These are phyloP conservation scores for Pseudochirops cupreus DNA, from an alignment of 2,797 vertebrate genomes.

Conservation along the genomic window DNA sequence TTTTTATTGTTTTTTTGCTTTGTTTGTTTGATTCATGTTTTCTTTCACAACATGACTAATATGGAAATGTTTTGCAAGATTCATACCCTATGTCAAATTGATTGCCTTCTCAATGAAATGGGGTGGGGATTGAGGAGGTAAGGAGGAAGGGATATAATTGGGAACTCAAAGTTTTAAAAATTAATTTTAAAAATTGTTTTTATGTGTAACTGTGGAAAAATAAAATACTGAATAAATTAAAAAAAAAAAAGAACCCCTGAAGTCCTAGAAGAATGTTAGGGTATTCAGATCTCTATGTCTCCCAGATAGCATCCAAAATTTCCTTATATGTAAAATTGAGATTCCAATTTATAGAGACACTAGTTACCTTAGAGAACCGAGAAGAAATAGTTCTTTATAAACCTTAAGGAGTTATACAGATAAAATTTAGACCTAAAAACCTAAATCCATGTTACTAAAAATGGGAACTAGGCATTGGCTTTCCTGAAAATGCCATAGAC, in stretches of 20 bases:
- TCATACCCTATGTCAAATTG: no score
- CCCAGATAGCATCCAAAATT: background rate
- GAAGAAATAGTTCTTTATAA: background rate
- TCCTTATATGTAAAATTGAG: background rate
- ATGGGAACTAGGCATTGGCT: background rate
- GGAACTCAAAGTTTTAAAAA: no score
- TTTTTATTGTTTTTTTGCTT: no score
- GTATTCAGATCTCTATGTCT: background rate
- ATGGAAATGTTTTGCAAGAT: no score
- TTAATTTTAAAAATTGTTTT: no score
- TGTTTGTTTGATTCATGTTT: no score
- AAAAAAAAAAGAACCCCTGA: background rate
- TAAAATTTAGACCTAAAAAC: background rate
- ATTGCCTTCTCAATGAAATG: no score
- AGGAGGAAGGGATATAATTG: no score
- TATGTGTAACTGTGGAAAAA: no score
- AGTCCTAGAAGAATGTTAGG: background rate
- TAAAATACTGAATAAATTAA: no score
- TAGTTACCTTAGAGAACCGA: background rate
- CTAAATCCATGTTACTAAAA: background rate
- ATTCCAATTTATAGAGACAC: background rate
- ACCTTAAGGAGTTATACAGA: background rate
- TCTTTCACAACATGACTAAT: no score
- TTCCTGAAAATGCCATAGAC: background rate
- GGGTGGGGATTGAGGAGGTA: rapidly evolving